Evolutionary conservation across 2,797 vertebrate genomes (phyloP), one percentile per base, ranked within the genome.

Genomic region (Neosilurus mollespiculum): DNA sequence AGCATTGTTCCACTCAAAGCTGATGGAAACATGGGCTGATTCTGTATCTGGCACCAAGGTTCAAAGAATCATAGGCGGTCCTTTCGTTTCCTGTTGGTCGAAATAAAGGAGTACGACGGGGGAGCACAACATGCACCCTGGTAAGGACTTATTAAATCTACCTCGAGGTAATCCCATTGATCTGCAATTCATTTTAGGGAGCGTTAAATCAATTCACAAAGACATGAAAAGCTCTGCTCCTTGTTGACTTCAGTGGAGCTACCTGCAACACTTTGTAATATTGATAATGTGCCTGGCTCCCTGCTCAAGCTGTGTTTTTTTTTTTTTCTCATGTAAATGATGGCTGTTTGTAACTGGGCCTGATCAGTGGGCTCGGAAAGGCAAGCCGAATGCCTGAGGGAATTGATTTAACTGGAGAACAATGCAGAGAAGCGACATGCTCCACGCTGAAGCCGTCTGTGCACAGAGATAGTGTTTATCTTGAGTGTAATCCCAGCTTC

Each of bases 111-210:
- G 67, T 76, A 64, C 69, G 84, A 86, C 67, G 76, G 80, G 78
- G 70, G 86, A 81, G 86, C 86, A 92, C 92, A 93, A 93, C 93
- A 93, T 89, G 85, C 85, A 64, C 24, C 73, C 86, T 88, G 92
- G 93, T 93, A 92, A 89, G 89, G 83, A 90, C 93, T 95, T 92
- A 94, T 95, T 94, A 93, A 92, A 91, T 93, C 92, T 90, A 92
- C 92, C 94, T 91, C 80, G 90, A 92, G 93, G 93, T 94, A 92
- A 94, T 91, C 92, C 93, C 90, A 93, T 94, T 95, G 94, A 95
- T 95, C 94, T 93, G 92, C 93, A 92, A 94, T 95, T 95, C 93
- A 94, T 95, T 94, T 92, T 94, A 93, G 90, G 90, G 88, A 93
- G 92, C 90, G 89, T 91, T 93, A 93, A 95, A 95, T 94, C 93